Evolutionary conservation across 1,140 invertebrate genomes (phyloP).

Genomic region (Argopecten irradians): DNA sequence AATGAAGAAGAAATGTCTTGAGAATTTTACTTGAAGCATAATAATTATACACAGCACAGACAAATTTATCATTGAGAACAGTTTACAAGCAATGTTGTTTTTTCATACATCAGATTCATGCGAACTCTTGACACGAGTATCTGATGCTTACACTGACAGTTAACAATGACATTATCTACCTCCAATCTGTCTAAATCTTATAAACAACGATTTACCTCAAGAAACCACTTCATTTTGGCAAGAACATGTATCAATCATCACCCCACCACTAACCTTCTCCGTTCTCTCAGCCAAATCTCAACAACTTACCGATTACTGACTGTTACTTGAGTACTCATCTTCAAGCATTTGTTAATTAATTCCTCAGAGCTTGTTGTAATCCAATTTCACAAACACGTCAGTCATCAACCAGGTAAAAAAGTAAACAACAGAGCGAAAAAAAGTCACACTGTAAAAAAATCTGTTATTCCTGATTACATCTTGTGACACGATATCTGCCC

Average conservation of each 20-base stretch:
- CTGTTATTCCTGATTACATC: neutral
- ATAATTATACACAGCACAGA: neutral
- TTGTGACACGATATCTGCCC: neutral
- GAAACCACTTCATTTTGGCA: constrained; percentile 21
- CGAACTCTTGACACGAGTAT: neutral
- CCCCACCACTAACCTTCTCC: neutral
- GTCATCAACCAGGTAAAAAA: neutral
- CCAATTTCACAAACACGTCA: constrained; percentile 8
- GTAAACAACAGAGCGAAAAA: neutral
- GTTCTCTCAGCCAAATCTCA: neutral
- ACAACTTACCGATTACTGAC: neutral
- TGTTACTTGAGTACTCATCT: neutral
- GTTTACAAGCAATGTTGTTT: neutral
- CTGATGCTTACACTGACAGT: neutral
- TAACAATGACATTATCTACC: constrained; percentile 11
- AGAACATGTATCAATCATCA: neutral
- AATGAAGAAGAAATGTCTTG: neutral
- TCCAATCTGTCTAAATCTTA: neutral
- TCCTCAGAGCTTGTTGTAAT: neutral
- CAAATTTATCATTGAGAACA: neutral
- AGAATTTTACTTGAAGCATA: neutral
- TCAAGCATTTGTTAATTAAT: neutral
- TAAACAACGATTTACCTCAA: neutral
- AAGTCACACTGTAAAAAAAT: neutral
- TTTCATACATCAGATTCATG: neutral